These are phyloP conservation scores for Amphiprion percula DNA, from an alignment of 2,113 vertebrate species.

Conservation along the genomic window DNA sequence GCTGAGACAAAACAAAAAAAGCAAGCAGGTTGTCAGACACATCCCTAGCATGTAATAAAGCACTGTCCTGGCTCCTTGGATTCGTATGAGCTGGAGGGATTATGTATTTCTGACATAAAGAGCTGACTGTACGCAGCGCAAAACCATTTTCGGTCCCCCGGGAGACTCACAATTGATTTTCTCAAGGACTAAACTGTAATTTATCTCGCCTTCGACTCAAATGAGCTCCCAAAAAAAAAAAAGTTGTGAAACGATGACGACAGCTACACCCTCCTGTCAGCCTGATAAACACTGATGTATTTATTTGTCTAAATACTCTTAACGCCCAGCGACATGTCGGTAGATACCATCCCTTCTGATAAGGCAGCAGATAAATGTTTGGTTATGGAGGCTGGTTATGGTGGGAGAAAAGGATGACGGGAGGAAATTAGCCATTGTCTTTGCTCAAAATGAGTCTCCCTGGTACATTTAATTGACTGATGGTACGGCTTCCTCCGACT, in stretches of 20 bases:
- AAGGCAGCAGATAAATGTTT: constrained; percentile 50
- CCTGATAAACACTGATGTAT: constrained; percentile 29
- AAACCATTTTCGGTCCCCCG: constrained; percentile 50
- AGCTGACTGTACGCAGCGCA: constrained; percentile 55
- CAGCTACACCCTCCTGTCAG: not conserved
- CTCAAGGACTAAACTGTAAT: constrained; percentile 62
- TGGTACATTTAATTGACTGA: constrained; percentile 71
- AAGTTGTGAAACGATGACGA: constrained; percentile 53
- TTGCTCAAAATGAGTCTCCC: constrained; percentile 52
- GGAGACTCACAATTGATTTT: constrained; percentile 73
- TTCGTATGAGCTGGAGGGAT: constrained; percentile 61
- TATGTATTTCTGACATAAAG: constrained; percentile 72
- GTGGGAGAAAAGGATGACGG: constrained; percentile 31
- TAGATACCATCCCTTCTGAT: constrained; percentile 31
- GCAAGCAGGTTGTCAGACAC: constrained; percentile 67
- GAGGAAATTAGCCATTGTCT: constrained; percentile 66
- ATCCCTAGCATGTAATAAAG: constrained; percentile 70
- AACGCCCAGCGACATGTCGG: constrained; percentile 5
- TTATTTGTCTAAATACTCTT: constrained; percentile 26
- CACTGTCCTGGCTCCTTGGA: constrained; percentile 55
- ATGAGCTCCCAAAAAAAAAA: constrained; percentile 41
- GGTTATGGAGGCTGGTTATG: constrained; percentile 19
- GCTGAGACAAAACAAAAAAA: constrained; percentile 72
- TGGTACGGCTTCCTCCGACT: constrained; percentile 47
- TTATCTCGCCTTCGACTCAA: constrained; percentile 62